Conservation (phyloP, 92 coral and sea anemone species). For the Palythoa heliodiscus region DNA sequence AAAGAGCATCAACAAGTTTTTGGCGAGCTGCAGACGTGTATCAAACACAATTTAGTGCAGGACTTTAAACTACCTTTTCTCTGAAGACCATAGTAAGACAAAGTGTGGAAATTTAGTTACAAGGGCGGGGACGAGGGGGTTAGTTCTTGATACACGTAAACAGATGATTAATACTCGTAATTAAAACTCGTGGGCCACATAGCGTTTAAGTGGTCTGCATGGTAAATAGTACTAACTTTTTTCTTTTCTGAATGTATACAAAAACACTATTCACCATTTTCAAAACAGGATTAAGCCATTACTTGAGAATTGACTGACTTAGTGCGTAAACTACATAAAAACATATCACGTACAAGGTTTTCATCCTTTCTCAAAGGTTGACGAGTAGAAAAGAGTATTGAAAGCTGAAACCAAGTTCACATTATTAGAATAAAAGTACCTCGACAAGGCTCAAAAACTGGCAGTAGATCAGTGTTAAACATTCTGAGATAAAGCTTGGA, state of each 20-base stretch:
- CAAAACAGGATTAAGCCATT: too few relatives aligned
- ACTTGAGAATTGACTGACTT: not conserved
- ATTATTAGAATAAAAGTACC: not conserved
- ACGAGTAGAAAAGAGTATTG: not conserved
- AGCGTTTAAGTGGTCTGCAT: too few relatives aligned
- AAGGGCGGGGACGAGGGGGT: too few relatives aligned
- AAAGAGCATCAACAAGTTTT: conserved; percentile 82
- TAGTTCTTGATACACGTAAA: too few relatives aligned
- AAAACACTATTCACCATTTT: too few relatives aligned
- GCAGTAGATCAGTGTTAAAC: not conserved
- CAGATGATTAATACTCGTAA: too few relatives aligned
- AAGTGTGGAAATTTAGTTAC: too few relatives aligned
- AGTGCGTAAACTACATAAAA: not conserved
- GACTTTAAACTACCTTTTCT: too few relatives aligned
- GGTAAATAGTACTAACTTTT: too few relatives aligned
- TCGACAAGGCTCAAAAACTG: not conserved
- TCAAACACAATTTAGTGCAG: not conserved
- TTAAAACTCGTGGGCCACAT: too few relatives aligned
- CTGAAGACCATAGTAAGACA: too few relatives aligned
- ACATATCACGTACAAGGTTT: not conserved
- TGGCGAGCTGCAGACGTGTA: conserved; percentile 68
- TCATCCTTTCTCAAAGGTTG: not conserved
- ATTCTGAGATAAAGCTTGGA: not conserved
- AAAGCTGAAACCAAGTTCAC: not conserved
- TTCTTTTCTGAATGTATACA: too few relatives aligned